Base-by-base conservation (phyloP, 92 coral and sea anemone genomes). In the Phenganax subtilis region DNA sequence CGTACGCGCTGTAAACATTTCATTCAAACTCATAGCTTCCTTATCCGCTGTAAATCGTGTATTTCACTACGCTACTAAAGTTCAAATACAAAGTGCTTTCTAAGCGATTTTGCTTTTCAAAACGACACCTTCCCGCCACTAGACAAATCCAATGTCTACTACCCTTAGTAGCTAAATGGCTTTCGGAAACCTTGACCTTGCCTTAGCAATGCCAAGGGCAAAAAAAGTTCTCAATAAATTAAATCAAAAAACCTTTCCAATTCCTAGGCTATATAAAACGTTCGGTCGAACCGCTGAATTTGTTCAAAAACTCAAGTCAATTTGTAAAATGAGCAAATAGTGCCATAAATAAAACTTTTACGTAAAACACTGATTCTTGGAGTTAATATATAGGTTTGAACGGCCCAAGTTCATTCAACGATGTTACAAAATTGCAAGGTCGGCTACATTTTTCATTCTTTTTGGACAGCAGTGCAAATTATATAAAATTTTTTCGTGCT, bases 1-100 rank as follows among this genome's bases (percentile, higher is more conserved):
- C 6, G 83, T 79, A 11, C 83, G 71, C 47, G 82, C 11, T 31
- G 72, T 55, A 27, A 10, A 20, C 59, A 79, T n/a, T 65, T 79
- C 83, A 29, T 11, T 11, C 47, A 27, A 37, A 9, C 52, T 65
- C 57, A 47, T 63, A 60, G 62, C 52, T 79, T 65, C 69, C 6
- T 62, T 52, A 16, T 79, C 44, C 8, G 73, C 69, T 73, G 65
- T 79, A 65, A 59, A 4, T 29, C 17, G 37, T 7, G 20, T 3
- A 51, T 6, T 12, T 6, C 11, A 66, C 9, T 6, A 17, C 16
- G 15, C 72, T 27, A 16, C 20, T 20, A 20, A n/a, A 3, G 10
- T 37, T 37, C 47, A 37, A 37, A 37, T 37, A 5, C 47, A 37
- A 37, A 37, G 3, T 37, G 47, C 47, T 37, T 37, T 37, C 47